A percentile compares a stretch with the other conserved stretches of the same genome.
phyloP scores from a whole-genome alignment of 1,140 invertebrate genomes.

The Latrodectus geometricus region DNA sequence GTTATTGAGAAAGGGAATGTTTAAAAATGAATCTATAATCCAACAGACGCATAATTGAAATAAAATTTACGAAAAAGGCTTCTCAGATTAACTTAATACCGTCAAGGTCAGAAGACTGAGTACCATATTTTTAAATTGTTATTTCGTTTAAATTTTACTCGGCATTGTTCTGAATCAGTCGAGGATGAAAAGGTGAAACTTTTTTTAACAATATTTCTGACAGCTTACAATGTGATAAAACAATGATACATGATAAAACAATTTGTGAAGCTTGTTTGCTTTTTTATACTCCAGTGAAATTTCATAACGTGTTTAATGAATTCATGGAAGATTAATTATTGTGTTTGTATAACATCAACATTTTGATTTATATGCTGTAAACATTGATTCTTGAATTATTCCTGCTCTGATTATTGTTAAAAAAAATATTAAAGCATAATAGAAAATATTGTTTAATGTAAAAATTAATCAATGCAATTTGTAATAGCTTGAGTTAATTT shows the following conservation, averaged over 20 bases:
- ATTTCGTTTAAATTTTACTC: background rate
- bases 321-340: background rate
- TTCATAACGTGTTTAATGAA: background rate
- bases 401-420: too few relatives aligned
- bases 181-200: background rate
- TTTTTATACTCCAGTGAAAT: background rate
- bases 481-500: too few relatives aligned
- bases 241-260: background rate
- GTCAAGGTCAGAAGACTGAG: background rate
- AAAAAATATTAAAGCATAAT: too few relatives aligned
- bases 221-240: background rate
- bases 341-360: too few relatives aligned
- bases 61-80: background rate
- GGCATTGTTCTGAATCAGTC: background rate
- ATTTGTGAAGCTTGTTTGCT: background rate
- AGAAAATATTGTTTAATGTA: too few relatives aligned
- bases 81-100: background rate
- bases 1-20: background rate
- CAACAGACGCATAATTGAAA: background rate
- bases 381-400: too few relatives aligned
- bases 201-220: background rate
- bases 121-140: background rate
- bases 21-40: background rate
- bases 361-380: too few relatives aligned
- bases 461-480: too few relatives aligned